A percentile compares a stretch with the other conserved stretches of the same genome.
Evolutionary conservation across 2,113 vertebrate species (phyloP).

Genomic region (Bolborhynchus lineola): DNA sequence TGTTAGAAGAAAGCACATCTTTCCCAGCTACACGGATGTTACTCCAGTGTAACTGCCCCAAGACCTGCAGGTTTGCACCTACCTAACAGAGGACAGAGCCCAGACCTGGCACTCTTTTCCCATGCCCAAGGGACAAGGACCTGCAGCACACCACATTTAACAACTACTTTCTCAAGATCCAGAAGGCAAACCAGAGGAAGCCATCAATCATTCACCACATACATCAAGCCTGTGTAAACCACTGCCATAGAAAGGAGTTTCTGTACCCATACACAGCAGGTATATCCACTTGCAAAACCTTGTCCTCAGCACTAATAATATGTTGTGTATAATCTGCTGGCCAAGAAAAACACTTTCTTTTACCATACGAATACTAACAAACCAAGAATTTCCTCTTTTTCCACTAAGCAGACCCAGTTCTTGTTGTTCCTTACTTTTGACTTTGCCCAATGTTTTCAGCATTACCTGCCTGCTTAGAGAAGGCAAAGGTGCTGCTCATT

Average conservation of each 20-base stretch:
- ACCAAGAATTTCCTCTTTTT: background rate
- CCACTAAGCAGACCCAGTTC: background rate
- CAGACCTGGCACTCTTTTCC: background rate
- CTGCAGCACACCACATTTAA: background rate
- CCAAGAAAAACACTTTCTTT: background rate
- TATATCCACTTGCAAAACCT: background rate
- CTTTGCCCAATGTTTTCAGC: background rate
- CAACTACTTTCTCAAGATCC: background rate
- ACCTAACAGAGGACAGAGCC: background rate
- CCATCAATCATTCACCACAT: background rate
- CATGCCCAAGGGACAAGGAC: fast-evolving
- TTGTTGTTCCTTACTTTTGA: background rate
- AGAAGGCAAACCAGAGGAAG: background rate
- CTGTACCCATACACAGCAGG: fast-evolving
- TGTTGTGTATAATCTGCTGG: background rate
- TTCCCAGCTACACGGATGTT: fast-evolving
- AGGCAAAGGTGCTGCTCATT: background rate
- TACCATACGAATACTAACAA: background rate
- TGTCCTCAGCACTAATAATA: background rate
- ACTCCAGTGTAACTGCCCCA: fast-evolving
- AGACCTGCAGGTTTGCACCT: fast-evolving
- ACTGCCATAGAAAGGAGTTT: background rate
- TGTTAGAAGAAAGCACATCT: background rate
- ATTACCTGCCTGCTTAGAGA: background rate
- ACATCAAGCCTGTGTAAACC: background rate